Conservation (phyloP, 2,797 vertebrate genomes). For the Notoglanidium macrostoma region DNA sequence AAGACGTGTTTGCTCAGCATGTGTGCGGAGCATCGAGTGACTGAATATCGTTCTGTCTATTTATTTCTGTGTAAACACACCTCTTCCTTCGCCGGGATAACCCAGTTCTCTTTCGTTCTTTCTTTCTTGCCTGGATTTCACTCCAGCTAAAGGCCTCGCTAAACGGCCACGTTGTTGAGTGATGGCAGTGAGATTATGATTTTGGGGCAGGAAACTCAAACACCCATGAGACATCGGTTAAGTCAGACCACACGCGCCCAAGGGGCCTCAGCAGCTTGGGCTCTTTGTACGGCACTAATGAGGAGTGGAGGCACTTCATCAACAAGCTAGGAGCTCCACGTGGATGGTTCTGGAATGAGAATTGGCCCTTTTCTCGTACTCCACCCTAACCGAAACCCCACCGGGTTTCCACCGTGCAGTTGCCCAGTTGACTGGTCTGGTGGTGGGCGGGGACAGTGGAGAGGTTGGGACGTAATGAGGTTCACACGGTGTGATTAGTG, state of each 20-base stretch:
- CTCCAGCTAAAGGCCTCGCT: constrained; percentile 33
- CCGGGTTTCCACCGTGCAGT: neutral
- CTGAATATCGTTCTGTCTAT: constrained; percentile 47
- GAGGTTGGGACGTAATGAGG: constrained; percentile 8
- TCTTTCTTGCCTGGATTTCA: constrained; percentile 32
- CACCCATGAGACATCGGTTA: constrained; percentile 34
- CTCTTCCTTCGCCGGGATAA: constrained; percentile 39
- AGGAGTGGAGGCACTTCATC: constrained; percentile 45
- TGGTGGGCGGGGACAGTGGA: neutral
- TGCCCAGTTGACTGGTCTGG: constrained; percentile 12
- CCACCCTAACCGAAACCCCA: neutral
- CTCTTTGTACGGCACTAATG: constrained; percentile 19
- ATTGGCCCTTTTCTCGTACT: neutral
- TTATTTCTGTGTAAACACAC: constrained; percentile 51
- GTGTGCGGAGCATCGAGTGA: constrained; percentile 30
- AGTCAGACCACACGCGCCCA: constrained; percentile 34
- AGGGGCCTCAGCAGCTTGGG: constrained; percentile 15
- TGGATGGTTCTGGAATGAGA: constrained; percentile 22
- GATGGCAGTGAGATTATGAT: constrained; percentile 38
- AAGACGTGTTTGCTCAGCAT: constrained; percentile 44
- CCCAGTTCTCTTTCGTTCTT: constrained; percentile 1
- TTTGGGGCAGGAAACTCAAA: constrained; percentile 36
- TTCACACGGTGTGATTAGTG: constrained; percentile 17
- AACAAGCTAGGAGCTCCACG: constrained; percentile 39
- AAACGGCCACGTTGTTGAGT: constrained; percentile 31